Conservation (phyloP, 1,140 invertebrate species). For the Papilio xuthus region DNA sequence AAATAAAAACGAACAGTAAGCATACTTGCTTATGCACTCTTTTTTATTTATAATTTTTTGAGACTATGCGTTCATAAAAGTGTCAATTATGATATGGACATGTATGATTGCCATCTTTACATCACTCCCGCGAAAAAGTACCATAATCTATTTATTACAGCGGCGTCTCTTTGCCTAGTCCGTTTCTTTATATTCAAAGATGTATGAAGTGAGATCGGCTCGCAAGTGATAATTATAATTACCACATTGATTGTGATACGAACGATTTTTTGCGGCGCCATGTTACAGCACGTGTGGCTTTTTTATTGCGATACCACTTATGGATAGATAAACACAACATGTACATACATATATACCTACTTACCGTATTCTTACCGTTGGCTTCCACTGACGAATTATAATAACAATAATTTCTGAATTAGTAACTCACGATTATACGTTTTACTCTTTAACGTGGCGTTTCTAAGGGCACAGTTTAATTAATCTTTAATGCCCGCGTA, state of each 20-base stretch:
- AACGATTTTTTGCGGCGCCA: slow-evolving; percentile 33
- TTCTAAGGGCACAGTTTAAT: no score
- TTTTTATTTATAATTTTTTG: no score
- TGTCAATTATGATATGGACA: no score
- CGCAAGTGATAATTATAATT: slow-evolving; percentile 9
- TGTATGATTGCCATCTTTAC: no score
- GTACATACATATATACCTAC: background rate
- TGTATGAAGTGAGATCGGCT: background rate
- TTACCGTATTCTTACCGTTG: no score
- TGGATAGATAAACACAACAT: slow-evolving; percentile 11
- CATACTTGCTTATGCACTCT: background rate
- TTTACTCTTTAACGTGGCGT: no score
- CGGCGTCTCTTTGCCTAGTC: background rate
- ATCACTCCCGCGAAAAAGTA: no score
- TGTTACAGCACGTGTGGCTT: slow-evolving; percentile 27
- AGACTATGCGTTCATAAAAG: no score
- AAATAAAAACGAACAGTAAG: background rate
- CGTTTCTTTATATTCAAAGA: background rate
- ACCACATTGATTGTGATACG: slow-evolving; percentile 32
- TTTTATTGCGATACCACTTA: background rate
- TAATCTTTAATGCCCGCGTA: background rate
- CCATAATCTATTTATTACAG: background rate
- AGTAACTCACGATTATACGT: no score
- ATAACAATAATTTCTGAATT: background rate
- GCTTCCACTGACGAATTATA: background rate